Evolutionary conservation across 64 coral and sea anemone species (phyloP), one percentile per base, ranked within the genome.

Genomic region (Stichodactyla mertensii): DNA sequence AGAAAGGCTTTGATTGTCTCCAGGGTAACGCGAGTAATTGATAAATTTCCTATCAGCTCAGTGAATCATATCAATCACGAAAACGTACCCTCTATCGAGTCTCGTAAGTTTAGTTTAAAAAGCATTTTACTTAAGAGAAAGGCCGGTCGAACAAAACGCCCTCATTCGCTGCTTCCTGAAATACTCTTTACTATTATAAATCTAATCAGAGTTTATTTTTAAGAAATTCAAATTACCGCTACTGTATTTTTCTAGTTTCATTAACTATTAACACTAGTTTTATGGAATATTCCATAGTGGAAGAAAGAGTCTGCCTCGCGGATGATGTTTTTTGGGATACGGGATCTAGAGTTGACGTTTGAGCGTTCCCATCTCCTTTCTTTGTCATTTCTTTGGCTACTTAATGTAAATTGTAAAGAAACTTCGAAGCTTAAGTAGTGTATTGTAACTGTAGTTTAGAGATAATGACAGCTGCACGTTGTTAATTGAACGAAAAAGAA

Each of bases 11-110:
- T 74, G 69, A 74, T 74, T 74, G 27, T 74, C 69, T 23, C 69
- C 69, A 11, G 16, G 69, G 69, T 23, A 74, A 74, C 69, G 24
- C 4, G 20, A 27, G 24, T 74, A 31, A 74, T 74, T 74, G 69
- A 74, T 74, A 74, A 74, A 74, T 74, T 31, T 74, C 69, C 69
- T 74, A 74, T 74, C 69, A 74, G 22, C 4, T 28, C 12, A 4
- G 13, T 74, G 69, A 74, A 74, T 74, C 69, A 74, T 74, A 74
- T 74, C 69, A 27, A 26, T 74, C 69, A 74, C 27, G n/a, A 26
- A 74, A 74, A 23, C 23, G 1, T 23, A 74, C 24, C 24, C 12
- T 74, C 24, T 74, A 74, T 74, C 69, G 12, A 74, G 24, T 11
- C 69, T 74, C 27, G 7, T n/a, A 69, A 16, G 64, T 27, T 74